Evolutionary conservation across 64 coral and sea anemone genomes (phyloP), one percentile per base, ranked within the genome.

Genomic region (Porites australiensis): DNA sequence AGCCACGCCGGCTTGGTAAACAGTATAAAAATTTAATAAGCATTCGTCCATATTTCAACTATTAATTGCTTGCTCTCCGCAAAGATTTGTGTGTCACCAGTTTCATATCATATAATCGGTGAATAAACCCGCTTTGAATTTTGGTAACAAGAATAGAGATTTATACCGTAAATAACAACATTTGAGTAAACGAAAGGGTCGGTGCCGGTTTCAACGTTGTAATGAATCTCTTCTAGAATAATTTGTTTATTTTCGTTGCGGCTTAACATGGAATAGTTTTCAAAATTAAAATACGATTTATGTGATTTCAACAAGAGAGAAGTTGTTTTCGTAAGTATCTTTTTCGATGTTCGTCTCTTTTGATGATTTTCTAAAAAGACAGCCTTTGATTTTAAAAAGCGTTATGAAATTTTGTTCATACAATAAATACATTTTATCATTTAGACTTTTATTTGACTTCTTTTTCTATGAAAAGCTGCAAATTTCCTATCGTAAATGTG

Each of bases 21-120:
- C 64, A 67, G 64, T 67, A 67, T 67, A 20, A 67, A 67, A 67
- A 67, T 67, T 67, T 67, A 67, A 67, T 67, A 67, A 67, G 64
- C 7, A 6, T 67, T 67, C 7, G 64, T 67, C 19, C 64, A 6
- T 67, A 67, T 67, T 67, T 67, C 64, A 67, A 67, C 64, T 67
- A 67, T 67, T 67, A 67, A 67, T 67, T 67, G 64, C 16, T 67
- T 67, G 64, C 19, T 19, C 14, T 16, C 64, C 64, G 5, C 64
- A 66, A 16, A 12, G 64, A 66, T 66, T 66, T 66, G 64, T 19
- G 64, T 66, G 16, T 66, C 64, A 37, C 16, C 14, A 67, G 64
- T 67, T 67, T 67, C 4, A 67, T 67, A 18, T 67, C 16, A 67
- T 67, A 67, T 67, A 67, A 16, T 19, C 18, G 13, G 16, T 37